These are phyloP conservation scores for Hydrotaea diabolus DNA, from an alignment of 2,888 invertebrate genomes.

Conservation along the genomic window DNA sequence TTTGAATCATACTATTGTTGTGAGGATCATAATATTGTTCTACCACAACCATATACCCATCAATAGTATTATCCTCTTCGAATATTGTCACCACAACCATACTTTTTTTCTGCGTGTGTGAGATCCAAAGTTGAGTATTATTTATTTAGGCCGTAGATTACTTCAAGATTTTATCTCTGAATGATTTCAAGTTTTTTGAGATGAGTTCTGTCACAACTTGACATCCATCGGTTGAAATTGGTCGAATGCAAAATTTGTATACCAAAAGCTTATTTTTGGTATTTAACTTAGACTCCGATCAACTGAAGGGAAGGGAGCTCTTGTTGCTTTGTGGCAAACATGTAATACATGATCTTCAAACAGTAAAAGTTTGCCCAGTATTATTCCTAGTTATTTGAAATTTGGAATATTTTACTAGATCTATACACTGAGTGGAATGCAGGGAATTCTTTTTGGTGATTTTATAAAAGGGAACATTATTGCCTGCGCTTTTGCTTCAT, in stretches of 20 bases:
- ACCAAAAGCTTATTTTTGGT: not conserved
- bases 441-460: constrained; percentile 34
- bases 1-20: too few species aligned
- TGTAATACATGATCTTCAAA: not conserved
- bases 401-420: not conserved
- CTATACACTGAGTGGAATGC: not conserved
- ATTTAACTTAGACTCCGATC: not conserved
- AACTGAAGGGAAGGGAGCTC: not conserved
- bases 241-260: constrained; percentile 10
- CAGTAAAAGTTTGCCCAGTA: not conserved
- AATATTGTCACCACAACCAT: too few species aligned
- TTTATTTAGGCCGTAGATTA: not conserved
- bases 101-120: too few species aligned
- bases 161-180: constrained; percentile 24
- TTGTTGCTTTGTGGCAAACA: not conserved
- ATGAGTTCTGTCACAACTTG: constrained; percentile 18
- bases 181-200: constrained; percentile 28
- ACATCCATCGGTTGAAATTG: constrained; percentile 15
- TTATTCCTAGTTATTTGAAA: constrained; percentile 19
- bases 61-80: too few species aligned
- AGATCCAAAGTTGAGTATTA: not conserved
- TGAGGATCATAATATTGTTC: too few species aligned
- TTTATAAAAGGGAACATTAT: constrained; percentile 40
- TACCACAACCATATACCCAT: too few species aligned
- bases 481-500: constrained; percentile 25